Base-by-base conservation (phyloP, 92 coral and sea anemone species). In the Heliopora coerulea region DNA sequence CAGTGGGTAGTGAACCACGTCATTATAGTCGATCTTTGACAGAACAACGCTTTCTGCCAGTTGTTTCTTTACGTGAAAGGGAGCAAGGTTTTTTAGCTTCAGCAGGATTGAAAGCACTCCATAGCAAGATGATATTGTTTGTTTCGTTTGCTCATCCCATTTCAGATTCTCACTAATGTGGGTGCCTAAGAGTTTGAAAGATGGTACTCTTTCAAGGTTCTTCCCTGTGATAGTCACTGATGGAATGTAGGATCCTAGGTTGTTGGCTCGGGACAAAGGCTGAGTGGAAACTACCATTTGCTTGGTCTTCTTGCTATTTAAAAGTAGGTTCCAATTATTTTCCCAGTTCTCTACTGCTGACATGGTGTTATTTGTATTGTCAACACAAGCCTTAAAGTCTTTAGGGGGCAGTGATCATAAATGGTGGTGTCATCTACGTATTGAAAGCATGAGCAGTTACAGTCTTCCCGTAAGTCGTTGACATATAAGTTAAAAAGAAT, bases 221-320 rank as follows among this genome's bases (percentile, higher is more conserved):
- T 77, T 19, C 19, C 69, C 49, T 9, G 50, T 77, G 33, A 62
- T 19, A 42, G 73, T 62, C 19, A 60, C 62, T 19, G 73, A 23
- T 62, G 73, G 81, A 8, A n/a, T 61, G 3, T 21, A 39, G 8
- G 68, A 60, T 39, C 5, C 78, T 20, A 79, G 35, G n/a, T 69
- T n/a, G 64, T 68, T 26, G 67, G 58, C 59, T 56, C 62, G 73
- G 29, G 78, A 68, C 49, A 68, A 49, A 28, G 73, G 76, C 68
- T 79, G 61, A 7, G 62, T 68, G 78, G 83, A 7, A 46, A 68
- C 37, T 20, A 69, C 40, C 83, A 79, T 79, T 63, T 56, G 83
- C 35, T 79, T 79, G 70, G 78, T 79, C 78, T 79, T 68, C 17
- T 52, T 7, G 17, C 37, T 72, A 34, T 72, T n/a, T n/a, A n/a